Evolutionary conservation across 2,888 invertebrate species (phyloP).

Genomic region (Phania funesta): DNA sequence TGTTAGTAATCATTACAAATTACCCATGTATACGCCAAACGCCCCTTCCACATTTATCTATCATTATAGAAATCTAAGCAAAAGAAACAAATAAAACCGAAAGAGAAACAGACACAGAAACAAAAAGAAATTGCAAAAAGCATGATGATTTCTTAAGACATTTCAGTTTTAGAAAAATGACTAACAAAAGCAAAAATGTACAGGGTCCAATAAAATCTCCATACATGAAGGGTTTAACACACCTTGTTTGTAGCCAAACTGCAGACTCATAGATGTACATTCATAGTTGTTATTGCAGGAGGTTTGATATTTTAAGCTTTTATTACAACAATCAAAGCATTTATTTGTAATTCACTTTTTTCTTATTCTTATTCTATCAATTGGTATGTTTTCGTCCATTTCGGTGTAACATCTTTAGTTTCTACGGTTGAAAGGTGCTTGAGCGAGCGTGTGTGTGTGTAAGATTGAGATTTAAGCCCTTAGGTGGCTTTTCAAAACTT

Average conservation of each 20-base stretch:
- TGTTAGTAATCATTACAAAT: constrained; percentile 64
- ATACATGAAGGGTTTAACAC: constrained; percentile 56
- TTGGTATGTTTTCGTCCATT: constrained; percentile 25
- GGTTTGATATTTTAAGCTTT: constrained; percentile 34
- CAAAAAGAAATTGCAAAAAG: constrained; percentile 12
- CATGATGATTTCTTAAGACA: constrained; percentile 33
- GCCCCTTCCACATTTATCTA: constrained; percentile 47
- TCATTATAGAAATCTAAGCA: constrained; percentile 47
- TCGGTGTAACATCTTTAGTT: constrained; percentile 26
- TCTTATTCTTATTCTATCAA: constrained; percentile 20
- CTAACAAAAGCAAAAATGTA: neutral
- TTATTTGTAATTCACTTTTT: constrained; percentile 55
- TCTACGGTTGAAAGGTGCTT: neutral
- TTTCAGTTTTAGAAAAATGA: neutral
- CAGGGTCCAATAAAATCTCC: constrained; percentile 12
- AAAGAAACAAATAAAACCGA: neutral
- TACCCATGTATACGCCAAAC: constrained; percentile 56
- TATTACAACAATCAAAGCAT: constrained; percentile 61
- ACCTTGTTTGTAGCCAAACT: constrained; percentile 45
- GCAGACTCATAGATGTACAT: neutral
- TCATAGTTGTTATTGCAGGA: constrained; percentile 3
- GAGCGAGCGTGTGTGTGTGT: neutral
- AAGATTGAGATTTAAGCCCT: constrained; percentile 29
- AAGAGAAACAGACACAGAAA: too few relatives aligned
- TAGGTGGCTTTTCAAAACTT: constrained; percentile 34